Evolutionary conservation across 2,113 vertebrate species (phyloP), one percentile per base, ranked within the genome.

Genomic region (Euleptes europaea): DNA sequence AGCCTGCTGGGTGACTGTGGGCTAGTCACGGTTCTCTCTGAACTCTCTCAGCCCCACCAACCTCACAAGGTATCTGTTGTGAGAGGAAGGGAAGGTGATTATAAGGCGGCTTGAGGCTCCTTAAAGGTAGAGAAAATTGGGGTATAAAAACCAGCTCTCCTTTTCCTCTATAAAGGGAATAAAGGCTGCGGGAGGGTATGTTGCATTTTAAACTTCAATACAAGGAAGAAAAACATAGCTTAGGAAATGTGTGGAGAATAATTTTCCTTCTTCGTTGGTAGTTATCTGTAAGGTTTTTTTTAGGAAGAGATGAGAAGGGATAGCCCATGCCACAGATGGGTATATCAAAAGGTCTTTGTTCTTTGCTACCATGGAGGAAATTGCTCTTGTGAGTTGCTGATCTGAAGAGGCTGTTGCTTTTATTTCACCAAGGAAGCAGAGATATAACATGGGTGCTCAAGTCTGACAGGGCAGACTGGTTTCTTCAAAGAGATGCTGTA

Each of bases 131-230:
- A n/a, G n/a, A n/a, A n/a, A n/a, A n/a, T n/a, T n/a, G n/a, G n/a
- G n/a, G n/a, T n/a, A n/a, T n/a, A n/a, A n/a, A n/a, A n/a, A n/a
- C n/a, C n/a, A n/a, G n/a, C n/a, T n/a, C n/a, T n/a, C n/a, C n/a
- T n/a, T n/a, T n/a, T n/a, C n/a, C n/a, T 60, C 81, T 84, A 83
- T 85, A 65, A 89, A 92, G 89, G 90, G 93, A 93, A 85, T 93
- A 81, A 84, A 92, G 82, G 78, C 89, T 82, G 2, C 87, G 82
- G 87, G 60, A 66, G 90, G 86, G 2, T 80, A 89, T 70, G 1
- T 93, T 94, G 90, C 79, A 91, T 78, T 84, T 88, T 75, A 77
- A 90, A 88, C 93, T 91, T 91, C 93, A 90, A 33, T 91, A 26
- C 70, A 15, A 80, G 75, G 86, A 70, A 75, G 77, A 51, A 81